Conservation (phyloP, 2,113 vertebrate species). For the Acrocephalus arundinaceus region DNA sequence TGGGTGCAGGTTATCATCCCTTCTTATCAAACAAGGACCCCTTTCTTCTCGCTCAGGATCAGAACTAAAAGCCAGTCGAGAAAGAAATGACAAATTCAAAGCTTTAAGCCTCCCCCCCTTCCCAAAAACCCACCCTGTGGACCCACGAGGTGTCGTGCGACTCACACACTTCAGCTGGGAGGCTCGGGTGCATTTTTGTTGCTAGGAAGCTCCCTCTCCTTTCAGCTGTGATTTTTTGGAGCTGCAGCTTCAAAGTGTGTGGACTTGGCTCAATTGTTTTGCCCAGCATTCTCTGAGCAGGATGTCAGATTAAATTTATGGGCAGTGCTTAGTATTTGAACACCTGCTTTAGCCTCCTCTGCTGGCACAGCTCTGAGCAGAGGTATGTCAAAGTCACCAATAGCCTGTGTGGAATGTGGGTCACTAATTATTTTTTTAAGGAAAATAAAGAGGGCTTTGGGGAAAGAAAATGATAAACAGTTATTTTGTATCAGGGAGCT, state of each 20-base stretch:
- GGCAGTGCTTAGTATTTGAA: constrained; percentile 27
- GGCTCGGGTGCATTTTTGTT: background rate
- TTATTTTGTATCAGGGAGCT: background rate
- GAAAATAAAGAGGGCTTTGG: background rate
- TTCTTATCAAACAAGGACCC: constrained; percentile 66
- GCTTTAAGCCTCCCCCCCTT: background rate
- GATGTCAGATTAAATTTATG: constrained; percentile 40
- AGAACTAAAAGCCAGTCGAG: constrained; percentile 42
- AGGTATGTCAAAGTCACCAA: background rate
- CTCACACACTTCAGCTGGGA: background rate
- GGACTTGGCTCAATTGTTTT: constrained; percentile 39
- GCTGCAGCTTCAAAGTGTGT: constrained; percentile 32
- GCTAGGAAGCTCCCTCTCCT: constrained; percentile 18
- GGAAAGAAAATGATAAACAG: background rate
- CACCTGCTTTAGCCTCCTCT: constrained; percentile 26
- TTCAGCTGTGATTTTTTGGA: constrained; percentile 38
- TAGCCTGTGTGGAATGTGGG: background rate
- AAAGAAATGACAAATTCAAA: constrained; percentile 63
- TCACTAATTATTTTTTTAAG: background rate
- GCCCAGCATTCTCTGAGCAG: background rate
- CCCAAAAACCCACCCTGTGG: background rate
- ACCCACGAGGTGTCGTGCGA: background rate
- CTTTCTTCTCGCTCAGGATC: constrained; percentile 48
- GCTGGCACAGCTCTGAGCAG: background rate
- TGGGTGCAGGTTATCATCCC: constrained; percentile 45